Percentiles rank a stretch among this genome's conserved stretches.
Conservation (phyloP, 2,113 vertebrate genomes). For the Polypterus bichir region DNA sequence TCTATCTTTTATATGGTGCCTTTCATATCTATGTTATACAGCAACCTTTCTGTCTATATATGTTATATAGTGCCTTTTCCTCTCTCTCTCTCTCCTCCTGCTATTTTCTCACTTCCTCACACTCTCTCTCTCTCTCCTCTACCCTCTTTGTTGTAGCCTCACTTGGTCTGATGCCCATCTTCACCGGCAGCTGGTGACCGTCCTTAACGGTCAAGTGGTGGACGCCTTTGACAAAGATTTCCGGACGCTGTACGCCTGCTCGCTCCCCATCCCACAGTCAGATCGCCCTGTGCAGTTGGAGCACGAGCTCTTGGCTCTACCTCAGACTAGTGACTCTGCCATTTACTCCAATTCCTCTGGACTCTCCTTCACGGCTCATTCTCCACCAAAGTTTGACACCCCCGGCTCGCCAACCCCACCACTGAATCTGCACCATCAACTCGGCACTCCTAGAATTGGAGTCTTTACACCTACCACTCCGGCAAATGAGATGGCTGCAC, state of each 20-base stretch:
- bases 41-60: neutral
- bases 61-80: neutral
- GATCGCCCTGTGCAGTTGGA: slow-evolving; percentile 36
- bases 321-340: neutral
- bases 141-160: slow-evolving; percentile 28
- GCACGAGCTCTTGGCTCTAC: slow-evolving; percentile 44
- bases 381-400: neutral
- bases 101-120: slow-evolving; percentile 11
- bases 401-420: neutral
- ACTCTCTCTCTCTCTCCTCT: slow-evolving; percentile 7
- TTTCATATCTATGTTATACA: neutral
- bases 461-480: too few relatives aligned
- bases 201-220: slow-evolving; percentile 36
- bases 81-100: neutral
- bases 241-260: slow-evolving; percentile 50
- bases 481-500: too few relatives aligned
- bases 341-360: neutral
- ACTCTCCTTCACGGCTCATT: too few relatives aligned
- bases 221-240: slow-evolving; percentile 54
- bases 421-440: too few relatives aligned
- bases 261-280: slow-evolving; percentile 32
- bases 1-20: too few relatives aligned
- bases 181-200: slow-evolving; percentile 53
- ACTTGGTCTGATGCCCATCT: slow-evolving; percentile 55
- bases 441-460: too few relatives aligned